Evolutionary conservation across 2,888 invertebrate species (phyloP).

Genomic region (Cepaea hortensis): DNA sequence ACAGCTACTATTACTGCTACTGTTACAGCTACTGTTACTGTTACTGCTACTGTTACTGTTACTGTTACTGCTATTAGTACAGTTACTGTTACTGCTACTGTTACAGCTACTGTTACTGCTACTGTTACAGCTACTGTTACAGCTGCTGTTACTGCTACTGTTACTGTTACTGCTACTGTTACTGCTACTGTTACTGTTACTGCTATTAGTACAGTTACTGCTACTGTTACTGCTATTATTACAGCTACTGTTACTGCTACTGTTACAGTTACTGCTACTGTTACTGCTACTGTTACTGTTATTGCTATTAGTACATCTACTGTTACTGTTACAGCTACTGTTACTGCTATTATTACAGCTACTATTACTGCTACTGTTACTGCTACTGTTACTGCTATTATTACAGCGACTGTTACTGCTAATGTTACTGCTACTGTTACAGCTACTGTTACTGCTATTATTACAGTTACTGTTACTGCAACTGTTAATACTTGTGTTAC

Average conservation of each 20-base stretch:
- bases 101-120: too few relatives aligned
- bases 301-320: background rate
- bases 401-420: background rate
- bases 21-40: too few relatives aligned
- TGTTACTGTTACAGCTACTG: background rate
- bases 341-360: background rate
- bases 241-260: background rate
- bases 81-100: too few relatives aligned
- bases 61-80: background rate
- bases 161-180: background rate
- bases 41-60: background rate
- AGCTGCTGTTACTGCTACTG: background rate
- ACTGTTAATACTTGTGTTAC: background rate
- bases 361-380: background rate
- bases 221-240: slow-evolving; percentile 10
- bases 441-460: background rate
- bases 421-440: background rate
- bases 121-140: background rate
- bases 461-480: background rate
- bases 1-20: background rate
- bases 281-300: background rate
- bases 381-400: background rate
- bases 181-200: too few relatives aligned
- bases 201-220: background rate
- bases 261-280: background rate